Conservation (phyloP, 2,797 vertebrate genomes). For the Lacerta viridis region DNA sequence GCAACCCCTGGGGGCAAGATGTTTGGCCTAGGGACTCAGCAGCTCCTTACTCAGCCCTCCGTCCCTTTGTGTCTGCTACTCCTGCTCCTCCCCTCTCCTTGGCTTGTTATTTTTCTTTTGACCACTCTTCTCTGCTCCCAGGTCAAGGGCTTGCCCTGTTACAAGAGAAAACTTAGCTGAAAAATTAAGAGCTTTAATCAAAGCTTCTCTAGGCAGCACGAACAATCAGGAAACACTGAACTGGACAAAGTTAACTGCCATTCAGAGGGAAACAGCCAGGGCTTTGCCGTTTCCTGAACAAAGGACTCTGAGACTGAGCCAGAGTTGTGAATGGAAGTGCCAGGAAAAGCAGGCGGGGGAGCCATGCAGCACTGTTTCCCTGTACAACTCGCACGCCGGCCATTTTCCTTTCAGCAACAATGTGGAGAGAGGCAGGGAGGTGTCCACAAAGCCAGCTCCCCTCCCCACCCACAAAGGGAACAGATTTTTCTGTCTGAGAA, state of each 20-base stretch:
- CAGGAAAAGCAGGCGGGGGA: not conserved
- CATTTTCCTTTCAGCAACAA: not conserved
- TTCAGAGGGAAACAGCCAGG: conserved; percentile 60
- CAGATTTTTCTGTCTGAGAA: too few species aligned
- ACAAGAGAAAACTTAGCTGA: conserved; percentile 76
- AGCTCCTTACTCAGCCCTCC: not conserved
- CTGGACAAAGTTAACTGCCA: conserved; percentile 60
- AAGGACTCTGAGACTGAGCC: conserved; percentile 37
- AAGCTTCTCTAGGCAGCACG: conserved; percentile 62
- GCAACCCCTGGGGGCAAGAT: not conserved
- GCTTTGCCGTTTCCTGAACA: conserved; percentile 49
- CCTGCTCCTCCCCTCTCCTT: conserved; percentile 40
- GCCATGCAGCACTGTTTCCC: conserved; percentile 83
- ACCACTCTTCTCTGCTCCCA: conserved; percentile 57
- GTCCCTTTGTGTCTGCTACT: not conserved
- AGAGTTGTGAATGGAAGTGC: conserved; percentile 21
- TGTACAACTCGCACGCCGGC: conserved; percentile 66
- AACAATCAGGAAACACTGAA: conserved; percentile 61
- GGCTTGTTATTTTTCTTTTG: conserved; percentile 63
- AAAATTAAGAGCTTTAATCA: conserved; percentile 70
- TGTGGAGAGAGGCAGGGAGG: not conserved
- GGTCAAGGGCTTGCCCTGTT: conserved; percentile 80
- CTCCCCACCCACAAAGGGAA: too few species aligned
- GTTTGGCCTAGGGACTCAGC: not conserved
- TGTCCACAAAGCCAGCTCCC: not conserved